Evolutionary conservation across 2,888 invertebrate genomes (phyloP), one percentile per base, ranked within the genome.

Genomic region (Dyspetes luteomarginatus): DNA sequence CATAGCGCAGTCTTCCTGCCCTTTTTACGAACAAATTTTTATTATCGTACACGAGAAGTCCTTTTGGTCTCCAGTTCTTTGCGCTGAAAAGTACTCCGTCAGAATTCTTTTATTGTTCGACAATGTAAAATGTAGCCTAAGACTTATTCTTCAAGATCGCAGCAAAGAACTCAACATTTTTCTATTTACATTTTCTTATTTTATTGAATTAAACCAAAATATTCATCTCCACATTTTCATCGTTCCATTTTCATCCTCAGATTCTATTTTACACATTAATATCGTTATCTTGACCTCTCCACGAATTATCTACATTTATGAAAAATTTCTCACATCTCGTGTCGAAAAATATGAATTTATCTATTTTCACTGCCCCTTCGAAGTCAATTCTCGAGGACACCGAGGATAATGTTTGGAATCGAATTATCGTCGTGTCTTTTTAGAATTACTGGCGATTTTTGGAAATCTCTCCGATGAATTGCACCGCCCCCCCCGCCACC

Each of bases 351-450:
- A n/a, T 50, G 71, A 30, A 36, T 12, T 36, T 36, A 36, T 12
- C 9, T 36, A 12, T 12, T 9, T 26, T 43, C 24, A 41, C 26
- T 43, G 43, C 69, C n/a, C n/a, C n/a, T n/a, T n/a, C n/a, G n/a
- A 28, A 45, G 48, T 41, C 24, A 22, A 30, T 26, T 58, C 58
- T 58, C 71, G 45, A 69, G 43, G 71, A 71, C 71, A 58, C 30
- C 50, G 62, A 9, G 43, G 24, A 72, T 62, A 62, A 72, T 62
- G 62, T 72, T 36, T 19, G 50, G 52, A 62, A 72, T 72, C 72
- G 62, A 52, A 72, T 72, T 72, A 72, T 72, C 62, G n/a, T 72
- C 28, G 72, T 36, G 7, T 36, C 0, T 24, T 72, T 60, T 72
- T 62, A 41, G 72, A 36, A 52, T 26, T 50, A 62, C 52, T 43